Conservation (phyloP, 2,113 vertebrate species). For the Pelecanoides urinatrix region DNA sequence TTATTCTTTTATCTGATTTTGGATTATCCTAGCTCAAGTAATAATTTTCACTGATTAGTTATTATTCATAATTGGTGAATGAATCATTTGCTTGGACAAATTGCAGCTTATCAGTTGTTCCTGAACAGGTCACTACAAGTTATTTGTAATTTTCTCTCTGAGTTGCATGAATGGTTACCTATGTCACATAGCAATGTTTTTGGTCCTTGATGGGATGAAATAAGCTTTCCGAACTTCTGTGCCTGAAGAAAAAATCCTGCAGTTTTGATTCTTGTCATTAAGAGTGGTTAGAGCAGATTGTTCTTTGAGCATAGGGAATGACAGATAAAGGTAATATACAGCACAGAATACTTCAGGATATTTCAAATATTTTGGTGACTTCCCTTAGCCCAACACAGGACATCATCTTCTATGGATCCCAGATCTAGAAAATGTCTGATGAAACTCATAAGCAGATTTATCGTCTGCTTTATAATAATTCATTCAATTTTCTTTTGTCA, state of each 20-base stretch:
- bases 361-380: not conserved
- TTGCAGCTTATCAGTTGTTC: not conserved
- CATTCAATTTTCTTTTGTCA: not conserved
- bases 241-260: not conserved
- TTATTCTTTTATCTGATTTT: conserved; percentile 19
- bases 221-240: not conserved
- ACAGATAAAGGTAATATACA: not conserved
- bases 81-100: not conserved
- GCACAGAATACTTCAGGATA: not conserved
- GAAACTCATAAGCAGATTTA: not conserved
- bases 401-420: not conserved
- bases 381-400: not conserved
- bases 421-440: not conserved
- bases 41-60: not conserved
- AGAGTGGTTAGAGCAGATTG: not conserved
- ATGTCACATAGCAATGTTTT: not conserved
- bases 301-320: not conserved
- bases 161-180: not conserved
- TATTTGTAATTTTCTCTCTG: not conserved
- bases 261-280: not conserved
- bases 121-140: not conserved
- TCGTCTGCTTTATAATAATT: not conserved
- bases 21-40: not conserved
- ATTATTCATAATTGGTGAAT: not conserved
- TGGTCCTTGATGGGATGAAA: not conserved